A percentile compares a stretch with the other conserved stretches of the same genome.
Conservation (phyloP, 2,797 vertebrate species). For the Gymnothorax reevesii region DNA sequence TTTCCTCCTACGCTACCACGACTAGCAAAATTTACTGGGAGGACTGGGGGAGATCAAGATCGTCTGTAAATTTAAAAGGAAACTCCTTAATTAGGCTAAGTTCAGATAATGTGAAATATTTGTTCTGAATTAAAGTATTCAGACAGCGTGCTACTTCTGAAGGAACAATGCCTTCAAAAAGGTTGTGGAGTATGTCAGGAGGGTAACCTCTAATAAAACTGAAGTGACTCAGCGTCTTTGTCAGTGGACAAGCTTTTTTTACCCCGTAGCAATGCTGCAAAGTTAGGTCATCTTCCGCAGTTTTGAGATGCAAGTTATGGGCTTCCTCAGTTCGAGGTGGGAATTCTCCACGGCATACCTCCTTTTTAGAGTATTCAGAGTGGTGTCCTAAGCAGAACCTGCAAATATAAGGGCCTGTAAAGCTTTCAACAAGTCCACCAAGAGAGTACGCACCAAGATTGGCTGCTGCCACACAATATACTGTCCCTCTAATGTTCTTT, state of each 20-base stretch:
- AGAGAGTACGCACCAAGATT: conserved; percentile 25
- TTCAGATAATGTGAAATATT: not conserved
- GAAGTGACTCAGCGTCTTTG: conserved; percentile 20
- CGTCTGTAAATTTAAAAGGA: conserved; percentile 21
- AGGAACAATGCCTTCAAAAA: conserved; percentile 29
- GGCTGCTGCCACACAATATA: conserved; percentile 21
- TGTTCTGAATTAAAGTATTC: conserved; percentile 13
- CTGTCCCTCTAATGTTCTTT: conserved; percentile 30
- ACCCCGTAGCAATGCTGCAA: conserved; percentile 26
- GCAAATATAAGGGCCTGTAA: conserved; percentile 26
- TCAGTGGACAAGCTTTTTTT: conserved; percentile 29
- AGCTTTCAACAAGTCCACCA: conserved; percentile 33
- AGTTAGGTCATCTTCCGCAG: conserved; percentile 11
- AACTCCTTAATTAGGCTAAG: conserved; percentile 9
- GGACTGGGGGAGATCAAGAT: not conserved
- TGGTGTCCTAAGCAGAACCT: conserved; percentile 26
- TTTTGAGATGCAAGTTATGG: not conserved
- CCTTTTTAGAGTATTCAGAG: conserved; percentile 23
- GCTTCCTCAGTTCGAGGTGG: conserved; percentile 9
- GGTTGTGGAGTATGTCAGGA: conserved; percentile 25
- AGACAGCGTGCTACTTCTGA: conserved; percentile 31
- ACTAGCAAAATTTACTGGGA: conserved; percentile 17
- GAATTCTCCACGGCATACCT: not conserved
- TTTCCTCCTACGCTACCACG: not conserved
- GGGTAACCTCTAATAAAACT: conserved; percentile 22